Evolutionary conservation across 2,797 vertebrate species (phyloP).

Genomic region (Dryobates pubescens): DNA sequence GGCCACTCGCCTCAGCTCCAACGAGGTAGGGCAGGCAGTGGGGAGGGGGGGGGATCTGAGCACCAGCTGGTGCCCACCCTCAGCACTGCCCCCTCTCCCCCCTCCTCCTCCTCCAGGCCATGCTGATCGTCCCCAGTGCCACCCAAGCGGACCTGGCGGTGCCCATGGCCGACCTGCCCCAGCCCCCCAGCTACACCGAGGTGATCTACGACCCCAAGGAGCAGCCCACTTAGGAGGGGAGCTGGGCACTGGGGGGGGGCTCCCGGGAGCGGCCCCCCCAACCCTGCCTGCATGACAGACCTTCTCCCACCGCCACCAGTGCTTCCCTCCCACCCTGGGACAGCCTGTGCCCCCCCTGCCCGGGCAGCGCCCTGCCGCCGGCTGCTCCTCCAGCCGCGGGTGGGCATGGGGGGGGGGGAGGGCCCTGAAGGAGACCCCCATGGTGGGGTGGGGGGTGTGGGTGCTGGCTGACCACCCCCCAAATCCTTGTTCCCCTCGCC

Average conservation of each 20-base stretch:
- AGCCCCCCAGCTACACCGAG: conserved; percentile 57
- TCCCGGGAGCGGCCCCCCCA: neutral
- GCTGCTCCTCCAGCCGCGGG: neutral
- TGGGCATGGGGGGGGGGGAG: neutral
- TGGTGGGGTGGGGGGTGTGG: too few relatives aligned
- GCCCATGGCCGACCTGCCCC: neutral
- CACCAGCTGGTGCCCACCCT: fast-evolving
- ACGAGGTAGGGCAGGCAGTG: conserved; percentile 9
- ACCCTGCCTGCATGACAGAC: neutral
- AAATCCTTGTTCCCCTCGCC: neutral
- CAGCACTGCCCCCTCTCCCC: fast-evolving
- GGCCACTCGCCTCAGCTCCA: conserved; percentile 56
- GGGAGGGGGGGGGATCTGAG: fast-evolving
- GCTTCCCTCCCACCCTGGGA: neutral
- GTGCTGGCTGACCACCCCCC: fast-evolving
- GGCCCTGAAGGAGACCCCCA: neutral
- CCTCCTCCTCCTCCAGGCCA: neutral
- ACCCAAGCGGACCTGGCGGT: neutral
- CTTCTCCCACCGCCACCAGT: neutral
- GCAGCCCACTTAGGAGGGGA: fast-evolving
- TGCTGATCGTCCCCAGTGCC: conserved; percentile 56
- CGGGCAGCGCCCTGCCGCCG: fast-evolving
- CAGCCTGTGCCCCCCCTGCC: neutral
- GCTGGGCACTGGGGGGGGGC: fast-evolving
- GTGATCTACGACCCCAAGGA: neutral